Evolutionary conservation across 1,140 invertebrate species (phyloP).

Genomic region (Myzus persicae): DNA sequence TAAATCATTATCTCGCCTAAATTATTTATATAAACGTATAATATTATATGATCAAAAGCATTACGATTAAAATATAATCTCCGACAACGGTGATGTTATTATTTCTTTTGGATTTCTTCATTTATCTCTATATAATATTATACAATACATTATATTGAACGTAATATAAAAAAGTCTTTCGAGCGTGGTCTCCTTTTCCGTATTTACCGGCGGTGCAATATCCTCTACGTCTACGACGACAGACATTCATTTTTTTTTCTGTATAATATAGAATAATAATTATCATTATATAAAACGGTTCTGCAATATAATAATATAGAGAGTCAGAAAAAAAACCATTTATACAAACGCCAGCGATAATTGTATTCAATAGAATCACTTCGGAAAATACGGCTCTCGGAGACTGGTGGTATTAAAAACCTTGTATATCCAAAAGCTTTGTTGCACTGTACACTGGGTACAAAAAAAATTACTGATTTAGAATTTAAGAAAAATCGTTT

Average conservation of each 20-base stretch:
- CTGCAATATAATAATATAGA: background rate
- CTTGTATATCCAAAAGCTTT: background rate
- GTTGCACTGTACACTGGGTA: background rate
- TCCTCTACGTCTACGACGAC: background rate
- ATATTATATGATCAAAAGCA: background rate
- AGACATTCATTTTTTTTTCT: background rate
- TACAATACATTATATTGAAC: background rate
- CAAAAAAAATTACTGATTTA: background rate
- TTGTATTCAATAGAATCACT: background rate
- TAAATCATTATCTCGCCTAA: background rate
- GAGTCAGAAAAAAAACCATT: background rate
- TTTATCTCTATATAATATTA: background rate
- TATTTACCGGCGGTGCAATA: background rate
- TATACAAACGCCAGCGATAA: background rate
- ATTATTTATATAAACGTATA: background rate
- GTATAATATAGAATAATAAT: conserved; percentile 1
- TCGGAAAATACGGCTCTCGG: background rate
- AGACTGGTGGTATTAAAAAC: background rate
- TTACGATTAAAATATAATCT: background rate
- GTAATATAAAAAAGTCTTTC: conserved; percentile 12
- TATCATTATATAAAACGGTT: background rate
- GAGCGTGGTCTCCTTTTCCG: conserved; percentile 5
- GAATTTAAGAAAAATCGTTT: background rate
- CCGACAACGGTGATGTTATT: background rate
- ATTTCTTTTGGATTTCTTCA: background rate